Conservation (phyloP, 2,888 invertebrate species). For the Griposia aprilina region DNA sequence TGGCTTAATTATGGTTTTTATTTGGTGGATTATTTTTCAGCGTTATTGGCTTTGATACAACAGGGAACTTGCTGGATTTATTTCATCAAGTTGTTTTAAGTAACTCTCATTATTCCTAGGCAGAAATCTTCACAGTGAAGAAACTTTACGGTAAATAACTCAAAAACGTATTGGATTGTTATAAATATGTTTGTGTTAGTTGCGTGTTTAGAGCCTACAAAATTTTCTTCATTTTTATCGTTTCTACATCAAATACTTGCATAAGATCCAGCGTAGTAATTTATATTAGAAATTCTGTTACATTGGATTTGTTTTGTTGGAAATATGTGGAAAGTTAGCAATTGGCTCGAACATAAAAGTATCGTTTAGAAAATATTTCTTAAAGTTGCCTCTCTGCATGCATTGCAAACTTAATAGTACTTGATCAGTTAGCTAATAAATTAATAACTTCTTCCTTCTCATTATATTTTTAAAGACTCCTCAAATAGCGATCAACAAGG, state of each 20-base stretch:
- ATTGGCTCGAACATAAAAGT: constrained; percentile 10
- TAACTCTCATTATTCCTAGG: not conserved
- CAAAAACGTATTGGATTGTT: not conserved
- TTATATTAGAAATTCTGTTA: constrained; percentile 28
- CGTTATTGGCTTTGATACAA: not conserved
- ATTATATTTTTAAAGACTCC: constrained; percentile 11
- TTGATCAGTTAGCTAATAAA: not conserved
- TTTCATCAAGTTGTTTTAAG: constrained; percentile 6
- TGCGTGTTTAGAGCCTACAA: constrained; percentile 30
- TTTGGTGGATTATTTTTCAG: not conserved
- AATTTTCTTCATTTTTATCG: constrained; percentile 27
- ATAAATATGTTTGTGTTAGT: constrained; percentile 14
- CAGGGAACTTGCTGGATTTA: not conserved
- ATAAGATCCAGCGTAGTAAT: constrained; percentile 4
- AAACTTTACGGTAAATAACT: not conserved
- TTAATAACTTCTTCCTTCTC: not conserved
- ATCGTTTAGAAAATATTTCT: constrained; percentile 19
- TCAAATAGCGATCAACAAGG: not conserved
- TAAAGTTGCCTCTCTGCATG: not conserved
- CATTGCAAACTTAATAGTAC: not conserved
- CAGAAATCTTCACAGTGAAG: not conserved
- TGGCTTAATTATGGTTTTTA: constrained; percentile 14
- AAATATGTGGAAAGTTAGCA: constrained; percentile 14
- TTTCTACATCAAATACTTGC: constrained; percentile 31
- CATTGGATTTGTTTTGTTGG: constrained; percentile 16